Evolutionary conservation across 30 jellyfish, hydroid and myxozoan genomes (phyloP).

Genomic region (Cassiopea andromeda): DNA sequence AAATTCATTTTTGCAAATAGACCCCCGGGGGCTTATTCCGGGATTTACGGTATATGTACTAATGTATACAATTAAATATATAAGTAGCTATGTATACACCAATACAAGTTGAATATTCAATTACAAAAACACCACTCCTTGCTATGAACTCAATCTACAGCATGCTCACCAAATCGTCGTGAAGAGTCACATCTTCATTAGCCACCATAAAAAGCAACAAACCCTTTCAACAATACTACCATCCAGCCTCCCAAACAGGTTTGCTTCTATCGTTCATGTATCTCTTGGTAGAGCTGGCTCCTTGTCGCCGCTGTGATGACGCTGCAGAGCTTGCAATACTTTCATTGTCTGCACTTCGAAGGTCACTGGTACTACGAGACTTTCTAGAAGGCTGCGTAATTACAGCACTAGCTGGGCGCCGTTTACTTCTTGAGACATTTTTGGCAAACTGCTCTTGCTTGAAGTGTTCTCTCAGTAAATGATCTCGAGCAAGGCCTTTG

Average conservation of each 20-base stretch:
- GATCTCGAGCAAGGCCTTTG: constrained; percentile 70
- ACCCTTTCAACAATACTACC: constrained; percentile 20
- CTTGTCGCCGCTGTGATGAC: constrained; percentile 20
- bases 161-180: background rate
- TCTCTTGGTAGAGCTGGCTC: constrained; percentile 32
- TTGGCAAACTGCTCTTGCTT: constrained; percentile 57
- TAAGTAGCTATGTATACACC: no score
- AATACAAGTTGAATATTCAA: no score
- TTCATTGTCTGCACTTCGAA: constrained; percentile 46
- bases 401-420: constrained; percentile 70
- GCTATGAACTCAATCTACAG: no score
- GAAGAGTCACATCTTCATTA: no score
- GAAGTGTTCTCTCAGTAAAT: constrained; percentile 70
- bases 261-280: constrained; percentile 31
- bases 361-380: constrained; percentile 53
- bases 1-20: no score
- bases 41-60: no score
- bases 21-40: no score
- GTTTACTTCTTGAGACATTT: constrained; percentile 70
- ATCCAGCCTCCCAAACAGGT: constrained; percentile 84
- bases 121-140: no score
- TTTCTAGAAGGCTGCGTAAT: constrained; percentile 9
- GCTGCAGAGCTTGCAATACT: constrained; percentile 56
- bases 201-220: background rate
- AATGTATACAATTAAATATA: no score